These are phyloP conservation scores for Epizoanthus illoricatus DNA, from an alignment of 92 coral and sea anemone species.

Conservation along the genomic window DNA sequence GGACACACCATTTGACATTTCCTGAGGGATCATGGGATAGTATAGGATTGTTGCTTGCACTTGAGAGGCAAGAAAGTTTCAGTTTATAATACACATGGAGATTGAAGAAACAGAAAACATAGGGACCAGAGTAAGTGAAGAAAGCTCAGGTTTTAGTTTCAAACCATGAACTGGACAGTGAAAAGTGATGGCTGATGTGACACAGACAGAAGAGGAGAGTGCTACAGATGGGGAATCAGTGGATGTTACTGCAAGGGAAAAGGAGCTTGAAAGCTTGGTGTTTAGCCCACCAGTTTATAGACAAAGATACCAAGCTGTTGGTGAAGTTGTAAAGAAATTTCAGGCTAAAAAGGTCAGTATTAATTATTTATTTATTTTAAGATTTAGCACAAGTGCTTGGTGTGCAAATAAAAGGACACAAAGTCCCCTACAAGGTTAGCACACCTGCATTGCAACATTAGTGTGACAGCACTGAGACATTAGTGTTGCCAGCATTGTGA, in stretches of 20 bases:
- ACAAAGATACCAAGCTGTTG: slow-evolving; percentile 82
- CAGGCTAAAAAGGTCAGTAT: slow-evolving; percentile 79
- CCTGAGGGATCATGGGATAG: slow-evolving; percentile 3
- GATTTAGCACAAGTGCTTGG: too few relatives aligned
- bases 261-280: slow-evolving; percentile 15
- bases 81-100: too few relatives aligned
- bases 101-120: too few relatives aligned
- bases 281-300: slow-evolving; percentile 97
- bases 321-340: slow-evolving; percentile 68
- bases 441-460: too few relatives aligned
- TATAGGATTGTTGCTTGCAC: neutral
- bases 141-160: too few relatives aligned
- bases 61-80: too few relatives aligned
- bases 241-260: slow-evolving; percentile 46
- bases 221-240: neutral
- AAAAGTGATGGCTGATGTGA: neutral
- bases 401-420: too few relatives aligned
- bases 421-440: too few relatives aligned
- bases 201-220: neutral
- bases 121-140: too few relatives aligned
- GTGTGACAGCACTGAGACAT: too few relatives aligned
- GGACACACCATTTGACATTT: neutral
- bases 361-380: neutral
- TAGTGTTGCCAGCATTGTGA: too few relatives aligned
- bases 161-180: too few relatives aligned